phyloP scores from a whole-genome alignment of 2,113 vertebrate genomes.

The Seriola aureovittata region DNA sequence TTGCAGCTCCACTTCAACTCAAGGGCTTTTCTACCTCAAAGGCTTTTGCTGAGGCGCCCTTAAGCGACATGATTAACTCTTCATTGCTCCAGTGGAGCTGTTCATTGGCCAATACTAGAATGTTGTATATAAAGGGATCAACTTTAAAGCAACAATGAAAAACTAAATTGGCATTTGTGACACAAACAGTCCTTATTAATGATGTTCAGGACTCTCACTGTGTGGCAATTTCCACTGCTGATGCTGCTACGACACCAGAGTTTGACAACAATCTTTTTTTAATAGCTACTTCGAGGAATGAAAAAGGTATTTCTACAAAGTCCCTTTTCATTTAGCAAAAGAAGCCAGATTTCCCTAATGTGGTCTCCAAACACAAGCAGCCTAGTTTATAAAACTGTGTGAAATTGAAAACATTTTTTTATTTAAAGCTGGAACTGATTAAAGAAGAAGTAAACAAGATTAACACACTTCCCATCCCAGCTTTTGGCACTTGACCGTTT shows the following conservation, averaged over 20 bases:
- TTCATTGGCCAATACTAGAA: background rate
- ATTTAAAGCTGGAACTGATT: no score
- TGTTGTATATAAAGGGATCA: background rate
- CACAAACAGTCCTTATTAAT: background rate
- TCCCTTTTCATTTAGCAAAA: no score
- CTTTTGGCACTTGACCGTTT: background rate
- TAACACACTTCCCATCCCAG: background rate
- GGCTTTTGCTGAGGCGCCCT: background rate
- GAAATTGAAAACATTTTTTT: background rate
- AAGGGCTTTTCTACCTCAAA: background rate
- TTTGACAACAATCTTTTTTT: no score
- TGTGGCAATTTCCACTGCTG: no score
- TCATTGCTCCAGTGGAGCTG: background rate
- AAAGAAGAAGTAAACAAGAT: background rate
- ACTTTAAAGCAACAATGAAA: background rate
- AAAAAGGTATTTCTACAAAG: no score
- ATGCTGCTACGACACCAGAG: no score
- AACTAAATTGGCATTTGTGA: background rate
- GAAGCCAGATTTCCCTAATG: background rate
- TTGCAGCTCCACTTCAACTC: background rate
- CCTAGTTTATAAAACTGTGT: background rate
- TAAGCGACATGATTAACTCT: constrained; percentile 8
- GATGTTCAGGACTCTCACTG: no score
- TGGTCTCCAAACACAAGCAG: background rate
- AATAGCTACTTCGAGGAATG: no score